Percentiles rank a stretch among this genome's conserved stretches.
phyloP scores from a whole-genome alignment of 2,797 vertebrate genomes.

The Chaetophractus vellerosus region DNA sequence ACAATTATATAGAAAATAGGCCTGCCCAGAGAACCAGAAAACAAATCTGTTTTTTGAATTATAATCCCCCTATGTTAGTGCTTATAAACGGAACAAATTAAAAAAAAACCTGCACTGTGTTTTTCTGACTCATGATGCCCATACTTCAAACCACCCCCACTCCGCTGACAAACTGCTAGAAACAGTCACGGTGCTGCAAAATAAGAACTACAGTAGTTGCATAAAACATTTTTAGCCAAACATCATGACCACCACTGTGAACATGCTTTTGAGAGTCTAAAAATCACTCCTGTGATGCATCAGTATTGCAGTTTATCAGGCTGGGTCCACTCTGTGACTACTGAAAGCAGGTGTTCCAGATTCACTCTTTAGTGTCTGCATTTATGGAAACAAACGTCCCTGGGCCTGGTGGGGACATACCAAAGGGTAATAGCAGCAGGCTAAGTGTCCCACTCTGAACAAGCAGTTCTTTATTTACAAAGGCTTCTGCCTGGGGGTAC shows the following conservation, averaged over 20 bases:
- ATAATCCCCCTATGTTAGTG: slow-evolving; percentile 68
- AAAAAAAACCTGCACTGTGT: neutral
- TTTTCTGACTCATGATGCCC: neutral
- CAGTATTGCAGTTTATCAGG: slow-evolving; percentile 71
- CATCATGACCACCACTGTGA: neutral
- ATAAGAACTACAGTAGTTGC: neutral
- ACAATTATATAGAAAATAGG: slow-evolving; percentile 81
- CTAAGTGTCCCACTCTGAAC: slow-evolving; percentile 46
- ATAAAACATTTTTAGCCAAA: slow-evolving; percentile 72
- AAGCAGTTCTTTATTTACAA: slow-evolving; percentile 56
- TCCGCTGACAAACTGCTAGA: neutral
- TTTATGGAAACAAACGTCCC: slow-evolving; percentile 59
- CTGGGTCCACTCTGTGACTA: neutral
- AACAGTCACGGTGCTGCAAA: neutral
- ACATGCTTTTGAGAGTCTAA: slow-evolving; percentile 63
- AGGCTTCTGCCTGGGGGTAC: slow-evolving; percentile 21
- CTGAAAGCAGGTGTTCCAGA: slow-evolving; percentile 46
- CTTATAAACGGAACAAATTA: slow-evolving; percentile 64
- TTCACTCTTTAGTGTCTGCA: neutral
- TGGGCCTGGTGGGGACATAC: slow-evolving; percentile 1
- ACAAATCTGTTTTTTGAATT: slow-evolving; percentile 82
- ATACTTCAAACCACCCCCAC: neutral
- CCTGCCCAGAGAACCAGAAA: slow-evolving; percentile 74
- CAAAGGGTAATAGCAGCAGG: slow-evolving; percentile 59
- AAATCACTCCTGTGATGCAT: neutral